Conservation (phyloP, 2,888 invertebrate species). For the Brachypterus glaber region DNA sequence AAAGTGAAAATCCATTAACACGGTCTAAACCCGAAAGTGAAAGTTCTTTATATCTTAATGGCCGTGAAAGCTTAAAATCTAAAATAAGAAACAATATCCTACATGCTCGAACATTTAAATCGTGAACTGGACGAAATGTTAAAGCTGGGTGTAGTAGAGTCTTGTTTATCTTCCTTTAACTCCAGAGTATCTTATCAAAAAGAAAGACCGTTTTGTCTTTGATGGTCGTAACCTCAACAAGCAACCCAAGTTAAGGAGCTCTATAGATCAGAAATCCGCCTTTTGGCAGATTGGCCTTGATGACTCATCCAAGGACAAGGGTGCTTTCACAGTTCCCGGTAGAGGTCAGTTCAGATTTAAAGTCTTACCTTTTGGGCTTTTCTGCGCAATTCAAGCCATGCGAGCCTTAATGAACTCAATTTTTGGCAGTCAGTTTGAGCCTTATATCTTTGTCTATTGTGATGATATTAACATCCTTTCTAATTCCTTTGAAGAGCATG, state of each 20-base stretch:
- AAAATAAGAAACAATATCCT: slow-evolving; percentile 5
- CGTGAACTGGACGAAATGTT: slow-evolving; percentile 10
- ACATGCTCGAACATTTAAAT: slow-evolving; percentile 8
- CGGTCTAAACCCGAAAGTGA: no score
- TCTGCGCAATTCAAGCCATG: slow-evolving; percentile 4
- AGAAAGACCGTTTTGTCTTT: slow-evolving; percentile 11
- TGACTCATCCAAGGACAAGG: slow-evolving; percentile 10
- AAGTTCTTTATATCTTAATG: no score
- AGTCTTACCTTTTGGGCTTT: no score
- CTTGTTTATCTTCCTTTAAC: slow-evolving; percentile 6
- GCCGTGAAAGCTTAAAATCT: no score
- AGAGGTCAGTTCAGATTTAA: slow-evolving; percentile 11
- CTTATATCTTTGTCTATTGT: not conserved
- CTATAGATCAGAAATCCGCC: no score
- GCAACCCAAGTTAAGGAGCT: no score
- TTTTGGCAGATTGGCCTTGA: slow-evolving; percentile 14
- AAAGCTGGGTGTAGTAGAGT: slow-evolving; percentile 6
- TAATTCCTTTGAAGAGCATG: no score
- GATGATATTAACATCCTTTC: not conserved
- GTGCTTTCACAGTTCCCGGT: slow-evolving; percentile 10
- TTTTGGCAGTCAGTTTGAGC: not conserved
- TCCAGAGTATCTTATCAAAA: slow-evolving; percentile 8
- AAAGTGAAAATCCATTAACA: no score
- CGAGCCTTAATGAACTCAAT: not conserved
- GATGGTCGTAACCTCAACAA: slow-evolving; percentile 10